Evolutionary conservation across 2,797 vertebrate genomes (phyloP).

Genomic region (Limosa lapponica): DNA sequence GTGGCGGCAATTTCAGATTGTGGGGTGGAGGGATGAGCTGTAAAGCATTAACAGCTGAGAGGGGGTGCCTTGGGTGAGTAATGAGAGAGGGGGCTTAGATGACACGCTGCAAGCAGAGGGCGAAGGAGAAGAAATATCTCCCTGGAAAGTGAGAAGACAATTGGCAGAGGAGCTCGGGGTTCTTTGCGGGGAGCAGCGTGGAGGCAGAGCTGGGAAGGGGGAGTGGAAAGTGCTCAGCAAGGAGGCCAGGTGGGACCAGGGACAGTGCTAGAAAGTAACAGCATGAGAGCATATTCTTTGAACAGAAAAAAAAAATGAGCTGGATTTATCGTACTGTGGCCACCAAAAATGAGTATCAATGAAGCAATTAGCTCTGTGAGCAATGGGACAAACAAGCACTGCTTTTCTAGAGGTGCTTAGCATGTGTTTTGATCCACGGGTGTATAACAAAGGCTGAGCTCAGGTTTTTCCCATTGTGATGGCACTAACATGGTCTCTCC

Average conservation of each 20-base stretch:
- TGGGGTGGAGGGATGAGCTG: not conserved
- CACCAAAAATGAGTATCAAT: conserved; percentile 3
- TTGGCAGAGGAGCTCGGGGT: not conserved
- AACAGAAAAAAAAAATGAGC: not conserved
- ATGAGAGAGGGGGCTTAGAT: not conserved
- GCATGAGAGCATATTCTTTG: not conserved
- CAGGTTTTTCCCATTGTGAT: not conserved
- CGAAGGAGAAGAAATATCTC: not conserved
- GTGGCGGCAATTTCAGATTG: not conserved
- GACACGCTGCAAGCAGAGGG: not conserved
- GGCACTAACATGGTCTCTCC: not conserved
- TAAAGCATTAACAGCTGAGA: not conserved
- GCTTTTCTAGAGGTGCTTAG: not conserved
- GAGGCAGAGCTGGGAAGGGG: not conserved
- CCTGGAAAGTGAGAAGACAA: not conserved
- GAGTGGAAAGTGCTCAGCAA: not conserved
- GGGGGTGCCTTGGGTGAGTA: not conserved
- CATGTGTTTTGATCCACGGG: not conserved
- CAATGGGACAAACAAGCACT: not conserved
- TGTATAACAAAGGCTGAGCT: not conserved
- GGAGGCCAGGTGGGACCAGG: not conserved
- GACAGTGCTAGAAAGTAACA: not conserved
- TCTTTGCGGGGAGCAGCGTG: not conserved
- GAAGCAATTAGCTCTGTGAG: not conserved
- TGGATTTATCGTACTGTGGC: not conserved